Base-by-base conservation (phyloP, 2,888 invertebrate genomes). In the Parnassius smintheus region DNA sequence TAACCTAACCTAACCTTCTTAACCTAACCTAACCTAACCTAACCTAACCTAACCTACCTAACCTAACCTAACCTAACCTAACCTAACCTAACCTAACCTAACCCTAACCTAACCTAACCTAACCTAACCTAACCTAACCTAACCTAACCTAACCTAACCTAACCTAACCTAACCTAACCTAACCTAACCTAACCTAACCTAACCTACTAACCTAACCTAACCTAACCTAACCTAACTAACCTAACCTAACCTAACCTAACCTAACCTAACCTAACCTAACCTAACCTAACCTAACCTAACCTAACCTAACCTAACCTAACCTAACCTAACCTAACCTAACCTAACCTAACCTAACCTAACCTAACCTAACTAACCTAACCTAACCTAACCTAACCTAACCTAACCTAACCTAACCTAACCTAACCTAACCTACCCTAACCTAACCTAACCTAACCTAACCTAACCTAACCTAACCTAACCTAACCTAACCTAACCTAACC, bases 401-500 rank as follows among this genome's bases (percentile, higher is more conserved):
- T 22, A 51, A 51, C 51, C 51, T 22, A 51, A 51, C 51, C 51
- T 51, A 64, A 64, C 65, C 64, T 64, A 66, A 65, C 65, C 66
- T 64, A 66, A 66, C 66, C 65, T 63, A 65, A 65, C 65, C 65
- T 65, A n/a, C n/a, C n/a, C n/a, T n/a, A n/a, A n/a, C n/a, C n/a
- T n/a, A n/a, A n/a, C n/a, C n/a, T n/a, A n/a, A 61, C n/a, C n/a
- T n/a, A n/a, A n/a, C n/a, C n/a, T n/a, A n/a, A 64, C 65, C 61
- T 64, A 67, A 68, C 68, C 65, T 66, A 69, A 68, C 25, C 25
- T 54, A 54, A 54, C 54, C 54, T 54, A 54, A 54, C 66, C 68
- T 67, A 70, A 68, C 65, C 66, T 63, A 63, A 65, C 66, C 66
- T 68, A 70, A 70, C 68, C 68, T 70, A 68, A 68, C 68, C 25